Percentiles rank a stretch among this genome's conserved stretches.
These are phyloP conservation scores for Blastomussa wellsi DNA, from an alignment of 92 coral and sea anemone species.

Conservation along the genomic window DNA sequence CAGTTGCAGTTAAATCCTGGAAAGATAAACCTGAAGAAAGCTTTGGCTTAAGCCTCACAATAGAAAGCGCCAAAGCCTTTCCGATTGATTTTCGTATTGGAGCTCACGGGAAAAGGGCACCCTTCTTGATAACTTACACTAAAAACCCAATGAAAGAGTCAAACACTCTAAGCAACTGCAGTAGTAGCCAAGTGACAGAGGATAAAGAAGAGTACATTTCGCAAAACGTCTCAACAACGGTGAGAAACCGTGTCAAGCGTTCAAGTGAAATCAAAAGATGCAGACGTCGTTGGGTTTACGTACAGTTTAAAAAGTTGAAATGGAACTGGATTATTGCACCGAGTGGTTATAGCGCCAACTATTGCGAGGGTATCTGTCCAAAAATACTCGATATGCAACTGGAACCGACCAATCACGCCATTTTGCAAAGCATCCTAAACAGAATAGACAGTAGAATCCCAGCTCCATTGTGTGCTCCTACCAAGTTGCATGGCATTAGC, in stretches of 20 bases:
- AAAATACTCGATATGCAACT: constrained; percentile 32
- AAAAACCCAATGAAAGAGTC: neutral
- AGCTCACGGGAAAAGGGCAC: constrained; percentile 28
- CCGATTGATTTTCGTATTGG: constrained; percentile 35
- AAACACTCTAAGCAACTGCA: neutral
- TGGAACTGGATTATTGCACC: constrained; percentile 68
- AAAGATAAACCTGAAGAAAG: constrained; percentile 27
- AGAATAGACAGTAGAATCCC: constrained; percentile 43
- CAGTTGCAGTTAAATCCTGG: constrained; percentile 38
- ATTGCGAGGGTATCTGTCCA: constrained; percentile 55
- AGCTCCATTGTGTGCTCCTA: constrained; percentile 56
- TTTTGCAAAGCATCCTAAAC: constrained; percentile 56
- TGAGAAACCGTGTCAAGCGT: constrained; percentile 18
- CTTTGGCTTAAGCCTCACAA: constrained; percentile 28
- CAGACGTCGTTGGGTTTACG: constrained; percentile 40
- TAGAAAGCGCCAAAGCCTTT: constrained; percentile 23
- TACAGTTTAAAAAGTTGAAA: constrained; percentile 37
- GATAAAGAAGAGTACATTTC: constrained; percentile 4
- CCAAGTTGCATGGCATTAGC: constrained; percentile 49
- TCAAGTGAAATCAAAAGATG: constrained; percentile 7
- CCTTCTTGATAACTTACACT: constrained; percentile 44
- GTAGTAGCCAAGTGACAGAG: neutral
- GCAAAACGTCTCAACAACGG: constrained; percentile 11
- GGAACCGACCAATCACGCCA: constrained; percentile 67
- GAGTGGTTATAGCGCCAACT: constrained; percentile 53